Percentiles rank a stretch among this genome's conserved stretches.
Evolutionary conservation across 2,888 invertebrate species (phyloP).

Genomic region (Smittia aterrima): DNA sequence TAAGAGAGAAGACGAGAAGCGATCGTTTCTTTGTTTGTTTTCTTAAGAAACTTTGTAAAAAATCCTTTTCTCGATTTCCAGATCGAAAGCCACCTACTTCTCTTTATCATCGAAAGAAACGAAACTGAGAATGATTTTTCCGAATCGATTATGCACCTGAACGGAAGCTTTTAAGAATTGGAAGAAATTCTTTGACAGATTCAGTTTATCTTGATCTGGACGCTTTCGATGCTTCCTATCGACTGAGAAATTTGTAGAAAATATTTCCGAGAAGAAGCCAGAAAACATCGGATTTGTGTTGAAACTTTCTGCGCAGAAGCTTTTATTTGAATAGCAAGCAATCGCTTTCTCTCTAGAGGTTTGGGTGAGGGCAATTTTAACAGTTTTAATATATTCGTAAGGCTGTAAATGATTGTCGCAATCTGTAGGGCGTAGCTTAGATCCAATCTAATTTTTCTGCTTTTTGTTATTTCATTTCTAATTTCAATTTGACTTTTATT

Average conservation of each 20-base stretch:
- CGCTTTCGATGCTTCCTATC: too few species aligned
- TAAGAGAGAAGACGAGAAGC: neutral
- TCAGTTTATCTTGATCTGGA: too few species aligned
- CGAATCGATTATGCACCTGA: neutral
- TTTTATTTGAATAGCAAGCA: neutral
- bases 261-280: too few species aligned
- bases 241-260: too few species aligned
- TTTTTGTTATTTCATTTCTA: neutral
- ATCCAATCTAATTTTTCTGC: neutral
- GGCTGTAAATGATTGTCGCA: slow-evolving; percentile 27
- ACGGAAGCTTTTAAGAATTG: neutral
- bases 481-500: neutral
- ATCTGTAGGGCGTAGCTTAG: neutral
- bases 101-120: neutral
- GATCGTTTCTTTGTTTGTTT: slow-evolving; percentile 13
- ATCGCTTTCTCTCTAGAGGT: neutral
- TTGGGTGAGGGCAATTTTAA: neutral
- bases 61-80: neutral
- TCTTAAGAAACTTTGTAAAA: neutral
- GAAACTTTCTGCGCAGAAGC: neutral
- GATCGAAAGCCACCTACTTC: slow-evolving; percentile 2
- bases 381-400: slow-evolving; percentile 12
- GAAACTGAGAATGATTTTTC: neutral
- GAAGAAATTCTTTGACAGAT: neutral
- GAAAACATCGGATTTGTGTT: neutral